Evolutionary conservation across 1,140 invertebrate genomes (phyloP).

Genomic region (Procambarus clarkii): DNA sequence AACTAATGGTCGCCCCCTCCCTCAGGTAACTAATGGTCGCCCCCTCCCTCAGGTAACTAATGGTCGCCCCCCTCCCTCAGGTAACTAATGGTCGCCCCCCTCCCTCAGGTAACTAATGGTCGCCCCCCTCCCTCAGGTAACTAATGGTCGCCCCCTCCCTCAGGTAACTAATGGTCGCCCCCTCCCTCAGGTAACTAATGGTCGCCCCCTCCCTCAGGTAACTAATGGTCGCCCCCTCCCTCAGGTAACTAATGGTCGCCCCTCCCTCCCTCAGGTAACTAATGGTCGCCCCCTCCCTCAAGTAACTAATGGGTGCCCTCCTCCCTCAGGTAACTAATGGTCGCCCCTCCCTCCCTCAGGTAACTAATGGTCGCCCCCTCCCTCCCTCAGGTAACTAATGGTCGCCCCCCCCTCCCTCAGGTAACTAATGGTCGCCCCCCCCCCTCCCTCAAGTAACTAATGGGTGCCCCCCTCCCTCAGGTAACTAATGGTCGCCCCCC

Average conservation of each 20-base stretch:
- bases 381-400: background rate
- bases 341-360: background rate
- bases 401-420: no score
- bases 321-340: conserved; percentile 78
- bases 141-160: background rate
- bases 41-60: background rate
- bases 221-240: background rate
- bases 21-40: background rate
- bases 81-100: conserved; percentile 77
- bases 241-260: background rate
- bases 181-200: background rate
- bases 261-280: background rate
- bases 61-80: conserved; percentile 72
- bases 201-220: background rate
- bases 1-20: conserved; percentile 74
- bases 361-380: background rate
- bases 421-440: no score
- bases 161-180: conserved; percentile 78
- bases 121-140: background rate
- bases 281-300: background rate
- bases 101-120: background rate
- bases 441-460: background rate
- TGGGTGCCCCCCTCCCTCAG: background rate
- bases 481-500: background rate
- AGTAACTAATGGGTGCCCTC: background rate